Percentiles rank a stretch among this genome's conserved stretches.
Evolutionary conservation across 2,888 invertebrate genomes (phyloP).

Genomic region (Platycheirus albimanus): DNA sequence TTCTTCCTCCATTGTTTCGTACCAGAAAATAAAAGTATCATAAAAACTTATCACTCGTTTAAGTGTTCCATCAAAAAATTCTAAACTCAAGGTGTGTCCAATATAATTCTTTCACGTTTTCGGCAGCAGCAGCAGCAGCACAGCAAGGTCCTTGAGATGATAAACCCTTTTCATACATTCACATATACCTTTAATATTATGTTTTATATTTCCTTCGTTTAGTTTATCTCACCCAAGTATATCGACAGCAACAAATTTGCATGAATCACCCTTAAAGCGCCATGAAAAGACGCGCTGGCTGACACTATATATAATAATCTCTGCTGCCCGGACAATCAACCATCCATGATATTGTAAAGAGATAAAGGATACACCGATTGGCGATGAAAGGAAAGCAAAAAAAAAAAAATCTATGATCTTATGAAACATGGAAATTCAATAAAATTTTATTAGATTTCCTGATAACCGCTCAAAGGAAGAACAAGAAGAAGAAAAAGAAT

Average conservation of each 20-base stretch:
- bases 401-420: constrained; percentile 33
- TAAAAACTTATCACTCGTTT: constrained; percentile 12
- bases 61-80: constrained; percentile 20
- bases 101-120: not conserved
- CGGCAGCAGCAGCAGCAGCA: too few species aligned
- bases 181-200: constrained; percentile 14
- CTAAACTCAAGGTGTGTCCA: constrained; percentile 25
- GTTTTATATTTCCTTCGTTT: constrained; percentile 15
- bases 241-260: constrained; percentile 17
- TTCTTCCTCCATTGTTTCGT: not conserved
- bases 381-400: constrained; percentile 26
- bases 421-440: constrained; percentile 68
- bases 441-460: constrained; percentile 64
- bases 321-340: constrained; percentile 41
- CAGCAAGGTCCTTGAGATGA: constrained; percentile 4
- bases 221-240: not conserved
- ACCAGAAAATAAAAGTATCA: not conserved
- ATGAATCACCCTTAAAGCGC: constrained; percentile 15
- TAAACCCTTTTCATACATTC: constrained; percentile 16
- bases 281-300: constrained; percentile 15
- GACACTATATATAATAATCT: constrained; percentile 34
- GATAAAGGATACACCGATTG: constrained; percentile 53
- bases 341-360: constrained; percentile 37
- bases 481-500: constrained; percentile 1
- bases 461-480: constrained; percentile 61